These are phyloP conservation scores for Bellardia pandia DNA, from an alignment of 2,888 invertebrate genomes.

Conservation along the genomic window DNA sequence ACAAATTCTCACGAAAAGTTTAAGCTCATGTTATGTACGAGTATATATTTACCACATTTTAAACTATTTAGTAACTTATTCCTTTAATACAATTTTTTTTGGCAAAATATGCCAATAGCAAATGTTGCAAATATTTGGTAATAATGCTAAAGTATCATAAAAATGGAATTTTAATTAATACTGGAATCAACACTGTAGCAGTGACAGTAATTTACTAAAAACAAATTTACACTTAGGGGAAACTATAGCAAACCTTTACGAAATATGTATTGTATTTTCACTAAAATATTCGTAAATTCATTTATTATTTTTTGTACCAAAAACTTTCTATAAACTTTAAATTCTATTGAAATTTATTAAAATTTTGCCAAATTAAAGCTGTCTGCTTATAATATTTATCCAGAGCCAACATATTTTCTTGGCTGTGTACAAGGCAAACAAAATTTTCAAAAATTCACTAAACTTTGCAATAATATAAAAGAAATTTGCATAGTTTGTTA, in stretches of 20 bases:
- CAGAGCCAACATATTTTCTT: neutral
- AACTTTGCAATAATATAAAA: conserved; percentile 54
- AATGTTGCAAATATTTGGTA: neutral
- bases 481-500: conserved; percentile 63
- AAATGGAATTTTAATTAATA: neutral
- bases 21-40: too few species aligned
- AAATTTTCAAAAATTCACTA: conserved; percentile 36
- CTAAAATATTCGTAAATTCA: neutral
- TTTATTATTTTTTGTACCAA: neutral
- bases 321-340: neutral
- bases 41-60: neutral
- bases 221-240: neutral
- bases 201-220: neutral
- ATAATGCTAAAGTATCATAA: neutral
- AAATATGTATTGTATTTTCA: too few species aligned
- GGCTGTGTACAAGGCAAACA: neutral
- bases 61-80: neutral
- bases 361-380: neutral
- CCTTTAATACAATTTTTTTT: neutral
- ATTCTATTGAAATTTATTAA: neutral
- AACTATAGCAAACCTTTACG: neutral
- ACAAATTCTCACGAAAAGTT: too few species aligned
- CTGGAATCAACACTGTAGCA: neutral
- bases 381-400: neutral
- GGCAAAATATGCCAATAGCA: conserved; percentile 20